Base-by-base conservation (phyloP, 2,797 vertebrate species). In the Esox masquinongy region DNA sequence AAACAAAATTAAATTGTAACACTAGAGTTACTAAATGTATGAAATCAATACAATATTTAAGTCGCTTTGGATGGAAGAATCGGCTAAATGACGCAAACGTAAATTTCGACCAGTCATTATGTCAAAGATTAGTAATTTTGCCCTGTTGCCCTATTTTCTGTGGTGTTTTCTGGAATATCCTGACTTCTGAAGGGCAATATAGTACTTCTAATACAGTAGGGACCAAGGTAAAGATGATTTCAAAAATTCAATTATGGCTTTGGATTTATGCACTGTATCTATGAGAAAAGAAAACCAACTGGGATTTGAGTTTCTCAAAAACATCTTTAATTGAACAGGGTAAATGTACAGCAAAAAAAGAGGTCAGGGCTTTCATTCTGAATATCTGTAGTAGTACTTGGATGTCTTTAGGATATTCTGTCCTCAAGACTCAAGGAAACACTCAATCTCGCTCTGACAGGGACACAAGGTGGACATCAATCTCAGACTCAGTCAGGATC, bases 401-500 rank as follows among this genome's bases (percentile, higher is more conserved):
- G 9, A 36, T 66, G 36, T 19, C 12, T 56, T 14, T 50, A 59
- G 61, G 16, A 31, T 9, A n/a, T 15, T 67, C 14, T 17, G 26
- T 16, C 63, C 43, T 73, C 68, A 29, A 61, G 61, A 29, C 64
- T 22, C 8, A 22, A 47, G 14, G 29, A 36, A 34, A 47, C 34
- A 43, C 73, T 82, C 72, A 95, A 85, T 94, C 94, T 87, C 95
- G 94, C 85, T 95, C 95, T 77, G 95, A 95, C 87, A 97, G 91
- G 83, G 96, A 91, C 88, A 96, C 92, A 77, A 96, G 94, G 80
- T 95, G 95, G 76, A 88, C 75, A 56, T 97, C 95, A 76, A 95
- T 95, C 86, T 96, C 95, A n/a, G 95, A 85, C 93, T 96, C 95
- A 78, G 95, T 93, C 81, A 96, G 94, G 85, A 96, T 95, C 89